These are phyloP conservation scores for Lepus europaeus DNA, from an alignment of 2,113 vertebrate genomes.

Conservation along the genomic window DNA sequence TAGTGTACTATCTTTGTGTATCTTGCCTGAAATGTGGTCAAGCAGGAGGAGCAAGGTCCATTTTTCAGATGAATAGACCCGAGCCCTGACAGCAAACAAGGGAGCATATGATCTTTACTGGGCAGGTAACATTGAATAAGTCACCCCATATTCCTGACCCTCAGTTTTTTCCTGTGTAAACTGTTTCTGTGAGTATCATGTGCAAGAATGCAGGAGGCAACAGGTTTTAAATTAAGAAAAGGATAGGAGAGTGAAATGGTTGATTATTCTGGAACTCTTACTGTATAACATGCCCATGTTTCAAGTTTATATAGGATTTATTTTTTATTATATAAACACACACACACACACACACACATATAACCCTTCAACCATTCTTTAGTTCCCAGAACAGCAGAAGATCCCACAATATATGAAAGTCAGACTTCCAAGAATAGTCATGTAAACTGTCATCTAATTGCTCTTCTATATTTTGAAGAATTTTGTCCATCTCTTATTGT, in stretches of 20 bases:
- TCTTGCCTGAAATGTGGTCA: constrained; percentile 9
- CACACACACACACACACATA: too few relatives aligned
- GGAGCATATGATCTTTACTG: not conserved
- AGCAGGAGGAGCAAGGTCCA: not conserved
- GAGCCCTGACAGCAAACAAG: constrained; percentile 24
- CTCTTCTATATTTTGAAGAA: constrained; percentile 26
- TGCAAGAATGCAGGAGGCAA: not conserved
- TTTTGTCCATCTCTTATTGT: not conserved
- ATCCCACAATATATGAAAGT: not conserved
- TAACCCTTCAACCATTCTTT: not conserved
- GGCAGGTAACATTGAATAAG: not conserved
- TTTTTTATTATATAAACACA: not conserved
- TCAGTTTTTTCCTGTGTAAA: not conserved
- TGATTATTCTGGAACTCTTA: not conserved
- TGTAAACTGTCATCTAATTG: not conserved
- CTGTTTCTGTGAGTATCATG: not conserved
- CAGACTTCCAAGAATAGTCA: constrained; percentile 29
- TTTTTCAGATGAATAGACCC: constrained; percentile 19
- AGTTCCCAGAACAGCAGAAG: not conserved
- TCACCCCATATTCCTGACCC: not conserved
- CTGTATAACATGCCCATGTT: not conserved
- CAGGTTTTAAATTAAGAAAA: not conserved
- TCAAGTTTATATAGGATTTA: not conserved
- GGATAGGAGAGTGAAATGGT: not conserved
- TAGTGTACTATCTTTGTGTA: not conserved